Conservation (phyloP, 2,797 vertebrate species). For the Glyptemys insculpta region DNA sequence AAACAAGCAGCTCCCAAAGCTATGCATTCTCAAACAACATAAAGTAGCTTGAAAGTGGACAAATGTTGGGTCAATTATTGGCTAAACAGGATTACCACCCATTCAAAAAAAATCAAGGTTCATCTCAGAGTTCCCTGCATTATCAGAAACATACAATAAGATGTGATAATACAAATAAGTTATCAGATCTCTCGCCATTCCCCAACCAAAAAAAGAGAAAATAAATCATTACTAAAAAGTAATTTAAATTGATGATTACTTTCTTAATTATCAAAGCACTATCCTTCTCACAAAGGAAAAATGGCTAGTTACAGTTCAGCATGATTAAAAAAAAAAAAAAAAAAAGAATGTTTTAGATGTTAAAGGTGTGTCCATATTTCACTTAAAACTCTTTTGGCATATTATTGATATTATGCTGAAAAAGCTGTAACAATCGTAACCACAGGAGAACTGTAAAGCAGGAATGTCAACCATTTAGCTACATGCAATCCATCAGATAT, state of each 20-base stretch:
- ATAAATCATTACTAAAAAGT: not conserved
- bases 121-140: not conserved
- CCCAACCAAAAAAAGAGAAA: not conserved
- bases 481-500: not conserved
- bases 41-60: not conserved
- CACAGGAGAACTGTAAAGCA: rapidly evolving
- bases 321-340: not conserved
- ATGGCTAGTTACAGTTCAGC: rapidly evolving
- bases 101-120: not conserved
- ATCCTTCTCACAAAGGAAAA: not conserved
- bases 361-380: not conserved
- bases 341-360: not conserved
- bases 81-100: not conserved
- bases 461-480: not conserved
- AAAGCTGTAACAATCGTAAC: not conserved
- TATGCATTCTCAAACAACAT: not conserved
- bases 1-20: not conserved
- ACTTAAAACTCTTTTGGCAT: not conserved
- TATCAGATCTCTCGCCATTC: not conserved
- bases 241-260: not conserved
- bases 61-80: not conserved
- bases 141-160: not conserved
- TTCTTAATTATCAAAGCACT: not conserved
- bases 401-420: not conserved
- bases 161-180: not conserved